Evolutionary conservation across 1,140 invertebrate genomes (phyloP), one percentile per base, ranked within the genome.

Genomic region (Pinna nobilis): DNA sequence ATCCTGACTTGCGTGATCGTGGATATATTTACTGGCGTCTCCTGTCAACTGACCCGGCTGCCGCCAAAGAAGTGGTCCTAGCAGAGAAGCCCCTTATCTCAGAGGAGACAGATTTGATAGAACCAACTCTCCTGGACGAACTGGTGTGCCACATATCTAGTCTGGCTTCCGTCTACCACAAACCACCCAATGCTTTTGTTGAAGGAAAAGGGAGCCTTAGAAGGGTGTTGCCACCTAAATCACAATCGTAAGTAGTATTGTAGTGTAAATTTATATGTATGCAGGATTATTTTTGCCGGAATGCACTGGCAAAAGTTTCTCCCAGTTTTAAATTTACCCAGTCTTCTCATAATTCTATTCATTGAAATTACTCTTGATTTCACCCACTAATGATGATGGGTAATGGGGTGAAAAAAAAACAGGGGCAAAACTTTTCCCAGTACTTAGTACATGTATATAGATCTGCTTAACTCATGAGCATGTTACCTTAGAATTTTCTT

Each of bases 1-100:
- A 99, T 90, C 98, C 98, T 0, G 98, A 99, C 90, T 91, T 99
- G 7, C 92, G 98, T 75, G 98, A 99, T 88, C 94, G 98, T 79
- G 98, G 98, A 39, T 99, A 99, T 87, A 99, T 99, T 84, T 99
- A 99, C 88, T 99, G 98, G 98, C 93, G 98, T 57, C 91, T 99
- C 28, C 90, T 99, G 18, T 99, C 97, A 51, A 99, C 98, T 18
- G 98, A 99, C 91, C 98, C 98, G 4, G 97, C 96, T 30, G 96
- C 96, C 30, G 98, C 98, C 28, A 99, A 99, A 88, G 98, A 99
- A 90, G 97, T 91, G 23, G 98, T 99, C n/a, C 91, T 99, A 18
- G 98, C 98, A 0, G 98, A 99, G 87, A 99, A 99, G 87, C 98
- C 98, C 23, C 91, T 99, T 6, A 99, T 99, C 82, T 98, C 97